Percentiles rank a stretch among this genome's conserved stretches.
Evolutionary conservation across 2,113 vertebrate species (phyloP).

Genomic region (Pandion haliaetus): DNA sequence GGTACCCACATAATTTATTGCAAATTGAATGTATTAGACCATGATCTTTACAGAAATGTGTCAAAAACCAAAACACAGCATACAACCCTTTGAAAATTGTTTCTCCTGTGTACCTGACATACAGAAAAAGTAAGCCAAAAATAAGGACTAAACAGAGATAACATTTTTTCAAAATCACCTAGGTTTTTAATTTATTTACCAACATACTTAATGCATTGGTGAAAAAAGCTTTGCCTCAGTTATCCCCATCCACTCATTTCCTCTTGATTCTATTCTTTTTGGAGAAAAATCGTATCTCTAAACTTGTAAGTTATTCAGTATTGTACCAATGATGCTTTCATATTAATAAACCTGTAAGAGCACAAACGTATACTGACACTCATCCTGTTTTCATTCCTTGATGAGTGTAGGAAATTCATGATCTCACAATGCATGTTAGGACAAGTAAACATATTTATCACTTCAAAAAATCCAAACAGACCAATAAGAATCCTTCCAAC

Average conservation of each 20-base stretch:
- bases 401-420: background rate
- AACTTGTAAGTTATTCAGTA: background rate
- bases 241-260: background rate
- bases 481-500: background rate
- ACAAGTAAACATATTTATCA: background rate
- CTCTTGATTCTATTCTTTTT: background rate
- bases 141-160: background rate
- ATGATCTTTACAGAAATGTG: background rate
- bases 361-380: background rate
- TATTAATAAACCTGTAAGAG: background rate
- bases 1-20: background rate
- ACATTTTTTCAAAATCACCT: background rate
- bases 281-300: background rate
- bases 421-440: background rate
- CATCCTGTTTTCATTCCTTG: background rate
- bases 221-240: background rate
- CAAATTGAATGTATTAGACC: background rate
- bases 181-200: background rate
- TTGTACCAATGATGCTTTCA: rapidly evolving
- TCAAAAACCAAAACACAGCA: background rate
- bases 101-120: background rate
- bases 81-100: background rate
- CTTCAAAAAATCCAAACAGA: background rate
- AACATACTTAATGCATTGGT: background rate
- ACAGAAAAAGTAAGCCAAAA: background rate